Conservation (phyloP, 1,140 invertebrate species). For the Yoshiicerus persimilis region DNA sequence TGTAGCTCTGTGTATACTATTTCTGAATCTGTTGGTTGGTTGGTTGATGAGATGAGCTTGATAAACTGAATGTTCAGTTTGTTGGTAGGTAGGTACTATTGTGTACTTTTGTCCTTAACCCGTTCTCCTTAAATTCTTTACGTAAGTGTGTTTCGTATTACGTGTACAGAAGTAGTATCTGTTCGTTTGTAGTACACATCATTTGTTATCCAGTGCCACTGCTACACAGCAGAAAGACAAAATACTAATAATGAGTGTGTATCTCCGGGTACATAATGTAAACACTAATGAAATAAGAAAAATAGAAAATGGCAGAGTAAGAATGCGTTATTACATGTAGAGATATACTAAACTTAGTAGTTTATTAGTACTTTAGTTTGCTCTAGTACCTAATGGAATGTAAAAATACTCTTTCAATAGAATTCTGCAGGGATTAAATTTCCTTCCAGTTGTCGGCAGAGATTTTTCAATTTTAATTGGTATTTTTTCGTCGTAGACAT, state of each 20-base stretch:
- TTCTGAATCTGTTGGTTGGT: neutral
- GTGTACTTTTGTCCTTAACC: neutral
- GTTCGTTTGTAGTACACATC: neutral
- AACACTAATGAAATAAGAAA: neutral
- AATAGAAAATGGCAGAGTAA: neutral
- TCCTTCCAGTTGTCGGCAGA: slow-evolving; percentile 14
- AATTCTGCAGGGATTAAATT: neutral
- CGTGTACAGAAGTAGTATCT: neutral
- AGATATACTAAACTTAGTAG: no score
- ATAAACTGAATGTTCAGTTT: neutral
- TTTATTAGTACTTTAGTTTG: neutral
- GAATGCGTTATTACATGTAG: neutral
- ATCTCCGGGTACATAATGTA: neutral
- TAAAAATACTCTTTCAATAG: neutral
- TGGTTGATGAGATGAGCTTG: neutral
- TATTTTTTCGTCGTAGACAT: neutral
- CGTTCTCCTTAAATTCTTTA: neutral
- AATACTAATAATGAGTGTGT: neutral
- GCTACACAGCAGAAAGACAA: neutral
- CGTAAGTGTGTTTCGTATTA: neutral
- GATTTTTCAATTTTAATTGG: slow-evolving; percentile 23
- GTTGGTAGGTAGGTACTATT: no score
- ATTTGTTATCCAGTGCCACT: neutral
- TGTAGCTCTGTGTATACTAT: no score
- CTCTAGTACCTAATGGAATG: neutral